Conservation (phyloP, 1,140 invertebrate genomes). For the Meloidogyne exigua region DNA sequence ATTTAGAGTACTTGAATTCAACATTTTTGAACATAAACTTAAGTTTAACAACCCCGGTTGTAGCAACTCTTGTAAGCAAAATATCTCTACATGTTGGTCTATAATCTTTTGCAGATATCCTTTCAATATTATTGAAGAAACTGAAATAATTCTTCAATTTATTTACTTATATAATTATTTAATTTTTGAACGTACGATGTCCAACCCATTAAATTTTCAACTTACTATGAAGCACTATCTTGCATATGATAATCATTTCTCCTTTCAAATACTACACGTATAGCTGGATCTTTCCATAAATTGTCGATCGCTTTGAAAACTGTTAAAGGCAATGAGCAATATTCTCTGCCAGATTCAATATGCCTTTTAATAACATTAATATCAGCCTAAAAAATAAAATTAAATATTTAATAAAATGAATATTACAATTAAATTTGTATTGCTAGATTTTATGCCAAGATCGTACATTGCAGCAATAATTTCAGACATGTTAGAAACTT, state of each 20-base stretch:
- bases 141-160: constrained; percentile 27
- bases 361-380: constrained; percentile 31
- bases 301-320: constrained; percentile 36
- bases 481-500: no score
- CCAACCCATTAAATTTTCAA: no score
- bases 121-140: constrained; percentile 79
- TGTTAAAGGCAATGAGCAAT: constrained; percentile 19
- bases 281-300: constrained; percentile 42
- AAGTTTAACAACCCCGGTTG: constrained; percentile 86
- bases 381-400: no score
- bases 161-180: neutral
- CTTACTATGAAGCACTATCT: constrained; percentile 37
- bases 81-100: constrained; percentile 90
- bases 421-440: no score
- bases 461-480: no score
- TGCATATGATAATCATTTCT: constrained; percentile 28
- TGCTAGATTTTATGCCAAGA: no score
- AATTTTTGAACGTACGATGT: no score
- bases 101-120: constrained; percentile 73
- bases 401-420: no score
- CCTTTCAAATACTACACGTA: constrained; percentile 15
- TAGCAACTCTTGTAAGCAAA: constrained; percentile 88
- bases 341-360: constrained; percentile 39
- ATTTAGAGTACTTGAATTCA: no score
- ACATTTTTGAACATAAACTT: no score